Base-by-base conservation (phyloP, 2,113 vertebrate species). In the Oryzias curvinotus region DNA sequence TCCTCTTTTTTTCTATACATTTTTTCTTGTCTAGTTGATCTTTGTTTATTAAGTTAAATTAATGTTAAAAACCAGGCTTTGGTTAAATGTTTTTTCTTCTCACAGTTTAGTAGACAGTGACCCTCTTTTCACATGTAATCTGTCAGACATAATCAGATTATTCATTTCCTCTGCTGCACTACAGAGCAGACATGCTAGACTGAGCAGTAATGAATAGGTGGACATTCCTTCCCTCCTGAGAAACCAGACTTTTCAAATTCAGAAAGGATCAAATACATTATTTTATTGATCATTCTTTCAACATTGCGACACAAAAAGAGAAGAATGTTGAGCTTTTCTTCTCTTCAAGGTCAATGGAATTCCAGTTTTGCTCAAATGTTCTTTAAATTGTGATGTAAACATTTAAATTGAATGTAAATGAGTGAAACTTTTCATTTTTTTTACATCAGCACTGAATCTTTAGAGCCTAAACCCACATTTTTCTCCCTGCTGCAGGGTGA, bases 401-500 rank as follows among this genome's bases (percentile, higher is more conserved):
- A 36, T 36, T 36, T 36, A 36, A 36, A 36, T 36, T 36, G 8
- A 36, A 36, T 36, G 26, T 1, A 28, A 28, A 28, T 28, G 26
- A 7, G 26, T 28, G 52, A 30, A 30, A 15, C 26, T 18, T n/a
- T 28, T 53, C 23, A 23, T 23, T 23, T 23, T 13, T 49, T 4
- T 21, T 36, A n/a, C n/a, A 36, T 36, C 5, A 49, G 3, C 12
- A 19, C 2, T 10, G 4, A 18, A 6, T 26, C 23, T 26, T 23
- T 52, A n/a, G 10, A 15, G 28, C 5, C 1, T 41, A 14, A 21
- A 23, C 47, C 5, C 5, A 45, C 3, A 4, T n/a, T 71, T 1
- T 73, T 55, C 63, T 44, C n/a, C 1, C 21, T 43, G 0, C 55
- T 74, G 43, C 73, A 98, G 96, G 95, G 95, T 0, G 95, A 98